Conservation (phyloP, 2,113 vertebrate species). For the Anarrhichthys ocellatus region DNA sequence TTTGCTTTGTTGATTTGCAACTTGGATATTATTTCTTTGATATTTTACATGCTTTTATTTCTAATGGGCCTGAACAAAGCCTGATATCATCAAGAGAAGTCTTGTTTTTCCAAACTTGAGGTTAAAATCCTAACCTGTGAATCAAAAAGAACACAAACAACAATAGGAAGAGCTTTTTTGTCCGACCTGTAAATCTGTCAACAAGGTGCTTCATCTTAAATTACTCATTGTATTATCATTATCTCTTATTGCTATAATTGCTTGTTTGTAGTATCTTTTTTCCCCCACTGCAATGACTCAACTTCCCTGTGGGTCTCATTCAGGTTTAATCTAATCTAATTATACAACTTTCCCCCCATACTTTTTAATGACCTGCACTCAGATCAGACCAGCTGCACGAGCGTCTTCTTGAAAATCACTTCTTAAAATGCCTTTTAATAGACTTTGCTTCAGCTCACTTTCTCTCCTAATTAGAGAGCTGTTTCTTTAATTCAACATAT, state of each 20-base stretch:
- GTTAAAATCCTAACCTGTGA: background rate
- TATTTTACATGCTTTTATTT: background rate
- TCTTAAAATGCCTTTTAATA: constrained; percentile 41
- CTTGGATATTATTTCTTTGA: background rate
- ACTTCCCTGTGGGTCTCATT: constrained; percentile 17
- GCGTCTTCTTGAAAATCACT: constrained; percentile 22
- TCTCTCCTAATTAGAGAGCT: constrained; percentile 27
- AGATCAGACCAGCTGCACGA: constrained; percentile 27
- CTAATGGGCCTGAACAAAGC: background rate
- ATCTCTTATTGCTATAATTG: constrained; percentile 11
- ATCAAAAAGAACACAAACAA: constrained; percentile 3
- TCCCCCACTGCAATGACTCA: background rate
- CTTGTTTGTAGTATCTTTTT: background rate
- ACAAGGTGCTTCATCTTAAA: background rate
- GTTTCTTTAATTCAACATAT: constrained; percentile 10
- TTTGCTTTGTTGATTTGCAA: constrained; percentile 7
- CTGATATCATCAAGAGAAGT: background rate
- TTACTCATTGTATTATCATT: background rate
- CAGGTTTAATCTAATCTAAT: constrained; percentile 30
- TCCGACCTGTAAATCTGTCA: constrained; percentile 16
- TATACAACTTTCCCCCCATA: constrained; percentile 29
- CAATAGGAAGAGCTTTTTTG: background rate
- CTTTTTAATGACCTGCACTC: constrained; percentile 52
- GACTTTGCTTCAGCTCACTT: constrained; percentile 21
- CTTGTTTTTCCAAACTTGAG: background rate